Evolutionary conservation across 2,113 vertebrate genomes (phyloP).

Genomic region (Mastomys natalensis): DNA sequence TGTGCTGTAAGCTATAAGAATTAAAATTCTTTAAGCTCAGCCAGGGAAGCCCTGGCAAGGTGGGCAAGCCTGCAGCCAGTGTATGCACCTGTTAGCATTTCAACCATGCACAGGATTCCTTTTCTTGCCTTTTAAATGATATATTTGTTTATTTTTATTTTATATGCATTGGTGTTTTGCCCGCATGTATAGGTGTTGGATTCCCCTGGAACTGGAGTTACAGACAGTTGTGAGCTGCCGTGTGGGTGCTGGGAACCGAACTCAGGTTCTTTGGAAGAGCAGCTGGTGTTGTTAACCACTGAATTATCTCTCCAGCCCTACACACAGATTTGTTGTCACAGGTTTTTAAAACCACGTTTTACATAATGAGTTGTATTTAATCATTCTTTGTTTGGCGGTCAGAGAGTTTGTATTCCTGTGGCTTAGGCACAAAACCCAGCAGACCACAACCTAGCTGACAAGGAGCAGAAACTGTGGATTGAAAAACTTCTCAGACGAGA

Average conservation of each 20-base stretch:
- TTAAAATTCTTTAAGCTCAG: constrained; percentile 44
- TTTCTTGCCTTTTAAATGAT: not conserved
- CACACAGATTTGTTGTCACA: not conserved
- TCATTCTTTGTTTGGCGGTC: not conserved
- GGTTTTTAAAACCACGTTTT: not conserved
- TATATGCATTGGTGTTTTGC: not conserved
- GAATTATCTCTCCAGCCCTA: not conserved
- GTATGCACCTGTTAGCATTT: not conserved
- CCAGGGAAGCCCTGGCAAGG: not conserved
- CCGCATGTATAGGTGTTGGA: not conserved
- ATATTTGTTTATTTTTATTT: not conserved
- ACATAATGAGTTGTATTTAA: not conserved
- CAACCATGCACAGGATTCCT: not conserved
- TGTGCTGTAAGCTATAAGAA: not conserved
- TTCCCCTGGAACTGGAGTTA: not conserved
- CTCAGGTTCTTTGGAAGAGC: not conserved
- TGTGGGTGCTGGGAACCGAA: not conserved
- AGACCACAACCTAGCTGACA: not conserved
- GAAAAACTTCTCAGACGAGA: not conserved
- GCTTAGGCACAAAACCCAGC: not conserved
- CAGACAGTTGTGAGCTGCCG: not conserved
- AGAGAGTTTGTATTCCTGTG: not conserved
- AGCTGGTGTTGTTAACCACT: not conserved
- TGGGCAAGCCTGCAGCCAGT: not conserved
- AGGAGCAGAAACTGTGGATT: not conserved